Evolutionary conservation across 2,113 vertebrate species (phyloP), one percentile per base, ranked within the genome.

Genomic region (Burhinus oedicnemus): DNA sequence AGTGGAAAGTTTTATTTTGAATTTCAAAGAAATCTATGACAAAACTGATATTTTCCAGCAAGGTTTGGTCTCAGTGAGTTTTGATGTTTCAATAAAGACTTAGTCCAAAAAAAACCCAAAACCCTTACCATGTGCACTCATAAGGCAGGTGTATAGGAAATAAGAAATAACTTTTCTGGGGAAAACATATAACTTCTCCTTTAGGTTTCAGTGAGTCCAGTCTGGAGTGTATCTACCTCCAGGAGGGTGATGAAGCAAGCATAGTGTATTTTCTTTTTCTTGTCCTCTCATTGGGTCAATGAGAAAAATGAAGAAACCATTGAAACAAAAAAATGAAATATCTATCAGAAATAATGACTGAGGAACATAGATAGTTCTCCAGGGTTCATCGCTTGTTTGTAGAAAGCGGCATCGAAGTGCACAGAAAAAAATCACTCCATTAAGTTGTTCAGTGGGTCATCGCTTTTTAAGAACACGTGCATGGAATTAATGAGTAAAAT

Each of bases 281-380:
- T 82, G 5, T 57, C 4, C 9, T 78, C 15, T 94, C 22, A 27
- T 61, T 58, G 21, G 71, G 60, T 90, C 75, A 93, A 38, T 83
- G 49, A 68, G 85, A 79, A 91, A 64, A 77, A 66, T 52, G 27
- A 69, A 95, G 69, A 91, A 84, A 83, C 3, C 5, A 40, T 84
- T 95, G 89, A 96, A 96, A 90, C 82, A 74, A 40, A 87, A 97
- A 95, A 97, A 94, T 76, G 2, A 95, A 96, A 52, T 94, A 75
- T 29, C 55, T 20, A 8, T 71, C 40, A 76, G 76, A 83, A 92
- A 49, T 42, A 74, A 85, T 1, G 0, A 62, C 42, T 58, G 57
- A 82, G 57, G 77, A 52, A 83, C 25, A 21, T 45, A 7, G 47
- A 16, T 71, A 51, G 51, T 76, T 94, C 30, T 83, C 49, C 16